Base-by-base conservation (phyloP, 2,888 invertebrate species). In the Merodon equestris region DNA sequence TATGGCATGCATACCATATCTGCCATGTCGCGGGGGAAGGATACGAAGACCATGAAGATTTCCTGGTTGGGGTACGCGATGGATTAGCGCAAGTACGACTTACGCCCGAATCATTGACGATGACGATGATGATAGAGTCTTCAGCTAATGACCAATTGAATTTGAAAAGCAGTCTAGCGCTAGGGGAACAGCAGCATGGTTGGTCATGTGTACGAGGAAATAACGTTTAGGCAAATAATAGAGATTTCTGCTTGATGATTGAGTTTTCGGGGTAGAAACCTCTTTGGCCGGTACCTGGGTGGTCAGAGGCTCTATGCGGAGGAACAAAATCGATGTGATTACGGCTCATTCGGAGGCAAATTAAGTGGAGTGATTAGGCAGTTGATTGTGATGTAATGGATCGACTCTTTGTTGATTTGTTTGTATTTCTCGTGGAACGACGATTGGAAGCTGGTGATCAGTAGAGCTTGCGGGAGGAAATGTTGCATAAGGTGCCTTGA, bases 121-220 rank as follows among this genome's bases (percentile, higher is more conserved):
- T 67, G 54, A 50, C 57, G 19, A 48, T 67, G 18, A 27, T 44
- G 27, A 60, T 58, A 50, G 45, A 47, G 60, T 12, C 19, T 56
- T 15, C 1, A 27, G 38, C 63, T 77, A 77, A 77, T 77, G 63
- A 58, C 67, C 77, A 73, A 73, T 77, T 77, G 73, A 77, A 77
- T 77, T 68, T 67, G 42, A 36, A 27, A 27, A 7, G 27, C 27
- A 2, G 27, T 4, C 27, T 27, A 27, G 7, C 3, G 27, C 7
- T 27, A 27, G 27, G 27, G 27, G 27, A 27, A 27, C 27, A 27
- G 7, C 27, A 7, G 27, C 27, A 27, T 27, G 27, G 27, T 27
- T 67, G 67, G 36, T 54, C 67, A 47, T 14, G 42, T 74, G 50
- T 17, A 64, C n/a, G 36, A 48, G 58, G 63, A 58, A 45, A 72